These are phyloP conservation scores for Lasioglossum villosulum DNA, from an alignment of 2,888 invertebrate species.

Conservation along the genomic window DNA sequence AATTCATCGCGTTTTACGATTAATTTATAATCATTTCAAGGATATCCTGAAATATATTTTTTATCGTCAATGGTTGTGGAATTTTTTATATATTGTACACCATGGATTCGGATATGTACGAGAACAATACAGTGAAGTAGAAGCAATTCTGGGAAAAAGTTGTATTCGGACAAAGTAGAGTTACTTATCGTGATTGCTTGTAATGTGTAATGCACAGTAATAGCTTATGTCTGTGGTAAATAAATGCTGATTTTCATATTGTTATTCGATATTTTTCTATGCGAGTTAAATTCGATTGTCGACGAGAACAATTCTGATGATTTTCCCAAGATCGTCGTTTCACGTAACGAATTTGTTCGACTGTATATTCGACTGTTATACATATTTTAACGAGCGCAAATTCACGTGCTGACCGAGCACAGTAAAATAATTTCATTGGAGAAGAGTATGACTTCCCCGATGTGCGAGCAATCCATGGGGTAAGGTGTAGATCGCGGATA, in stretches of 20 bases:
- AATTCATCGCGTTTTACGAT: constrained; percentile 37
- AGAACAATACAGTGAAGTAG: background rate
- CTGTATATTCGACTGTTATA: background rate
- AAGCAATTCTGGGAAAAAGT: background rate
- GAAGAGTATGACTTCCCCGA: background rate
- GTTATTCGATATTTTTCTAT: background rate
- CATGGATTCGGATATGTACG: constrained; percentile 5
- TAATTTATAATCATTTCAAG: constrained; percentile 36
- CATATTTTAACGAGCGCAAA: background rate
- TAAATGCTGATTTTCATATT: background rate
- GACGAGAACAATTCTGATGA: background rate
- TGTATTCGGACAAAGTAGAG: background rate
- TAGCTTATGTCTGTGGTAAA: background rate
- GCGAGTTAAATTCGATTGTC: background rate
- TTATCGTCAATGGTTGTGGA: constrained; percentile 28
- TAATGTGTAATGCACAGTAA: background rate
- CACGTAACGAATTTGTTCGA: background rate
- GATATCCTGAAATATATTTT: constrained; percentile 31
- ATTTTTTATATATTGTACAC: constrained; percentile 30
- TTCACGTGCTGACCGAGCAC: background rate
- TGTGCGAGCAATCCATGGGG: background rate
- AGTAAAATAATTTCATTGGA: background rate
- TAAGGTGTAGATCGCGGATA: background rate
- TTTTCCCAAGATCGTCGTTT: background rate
- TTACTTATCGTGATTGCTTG: background rate